Evolutionary conservation across 1,140 invertebrate genomes (phyloP).

Genomic region (Pararge aegeria): DNA sequence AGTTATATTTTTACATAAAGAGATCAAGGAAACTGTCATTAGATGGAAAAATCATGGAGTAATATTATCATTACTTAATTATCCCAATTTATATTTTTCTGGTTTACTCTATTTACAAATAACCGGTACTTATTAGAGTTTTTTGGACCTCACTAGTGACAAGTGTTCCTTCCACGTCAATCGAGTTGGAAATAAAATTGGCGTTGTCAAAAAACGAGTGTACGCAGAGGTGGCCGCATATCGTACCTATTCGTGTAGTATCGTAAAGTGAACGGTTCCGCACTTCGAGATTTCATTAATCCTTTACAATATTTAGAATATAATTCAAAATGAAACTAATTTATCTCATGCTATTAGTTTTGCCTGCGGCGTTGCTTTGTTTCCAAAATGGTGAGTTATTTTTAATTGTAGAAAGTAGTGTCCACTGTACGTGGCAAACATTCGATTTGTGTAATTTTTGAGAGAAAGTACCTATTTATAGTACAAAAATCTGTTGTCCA

Average conservation of each 20-base stretch:
- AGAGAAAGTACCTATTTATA: constrained; percentile 24
- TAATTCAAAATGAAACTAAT: constrained; percentile 68
- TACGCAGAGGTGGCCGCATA: constrained; percentile 44
- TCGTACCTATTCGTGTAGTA: constrained; percentile 17
- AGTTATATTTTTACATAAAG: no score
- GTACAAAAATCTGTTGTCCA: neutral
- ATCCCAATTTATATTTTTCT: no score
- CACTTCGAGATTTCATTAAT: constrained; percentile 42
- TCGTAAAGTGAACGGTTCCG: constrained; percentile 65
- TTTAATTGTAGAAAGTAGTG: constrained; percentile 36
- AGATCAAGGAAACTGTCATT: no score
- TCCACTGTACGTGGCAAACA: constrained; percentile 44
- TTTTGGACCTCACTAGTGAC: constrained; percentile 48
- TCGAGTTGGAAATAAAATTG: constrained; percentile 76
- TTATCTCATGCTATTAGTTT: constrained; percentile 62
- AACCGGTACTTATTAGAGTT: constrained; percentile 7
- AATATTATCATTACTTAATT: no score
- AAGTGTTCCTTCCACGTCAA: constrained; percentile 75
- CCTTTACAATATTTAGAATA: constrained; percentile 35
- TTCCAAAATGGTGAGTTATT: constrained; percentile 65
- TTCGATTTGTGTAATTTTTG: constrained; percentile 22
- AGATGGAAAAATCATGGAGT: no score
- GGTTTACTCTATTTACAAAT: no score
- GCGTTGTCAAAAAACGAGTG: constrained; percentile 59
- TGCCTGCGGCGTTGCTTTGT: constrained; percentile 66